Evolutionary conservation across 2,797 vertebrate genomes (phyloP).

Genomic region (Pteropus rufus): DNA sequence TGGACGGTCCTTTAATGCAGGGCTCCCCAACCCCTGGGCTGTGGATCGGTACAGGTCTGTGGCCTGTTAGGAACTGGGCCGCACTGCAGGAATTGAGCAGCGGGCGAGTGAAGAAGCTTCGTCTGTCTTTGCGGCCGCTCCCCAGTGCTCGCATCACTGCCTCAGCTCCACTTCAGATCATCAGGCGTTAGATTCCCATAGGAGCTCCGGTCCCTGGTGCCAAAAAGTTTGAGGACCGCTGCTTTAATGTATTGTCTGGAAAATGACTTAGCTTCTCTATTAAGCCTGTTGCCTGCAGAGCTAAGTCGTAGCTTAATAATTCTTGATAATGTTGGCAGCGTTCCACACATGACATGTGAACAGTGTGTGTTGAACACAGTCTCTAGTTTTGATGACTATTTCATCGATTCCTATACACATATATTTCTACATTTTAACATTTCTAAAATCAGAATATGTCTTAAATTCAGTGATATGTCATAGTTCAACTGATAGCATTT

Average conservation of each 20-base stretch:
- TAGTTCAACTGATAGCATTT: constrained; percentile 3
- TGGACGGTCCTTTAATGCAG: background rate
- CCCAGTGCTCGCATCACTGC: too few relatives aligned
- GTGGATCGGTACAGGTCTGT: too few relatives aligned
- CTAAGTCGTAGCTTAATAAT: background rate
- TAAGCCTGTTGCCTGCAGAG: too few relatives aligned
- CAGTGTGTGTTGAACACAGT: background rate
- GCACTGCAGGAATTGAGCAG: too few relatives aligned
- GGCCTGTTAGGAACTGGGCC: too few relatives aligned
- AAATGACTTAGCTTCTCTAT: background rate
- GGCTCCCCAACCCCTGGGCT: too few relatives aligned
- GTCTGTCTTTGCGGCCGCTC: too few relatives aligned
- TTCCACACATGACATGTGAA: background rate
- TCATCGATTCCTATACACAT: background rate
- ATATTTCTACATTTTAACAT: background rate
- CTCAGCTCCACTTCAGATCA: too few relatives aligned
- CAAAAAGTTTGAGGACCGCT: too few relatives aligned
- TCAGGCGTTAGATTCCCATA: too few relatives aligned
- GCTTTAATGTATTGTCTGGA: background rate
- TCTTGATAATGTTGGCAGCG: background rate
- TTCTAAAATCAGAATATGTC: constrained; percentile 9
- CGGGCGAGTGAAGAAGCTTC: too few relatives aligned
- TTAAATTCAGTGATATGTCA: background rate
- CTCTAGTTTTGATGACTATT: constrained; percentile 14
- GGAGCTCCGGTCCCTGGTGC: too few relatives aligned